phyloP scores from a whole-genome alignment of 2,888 invertebrate species.

The Gnatocerus cornutus region DNA sequence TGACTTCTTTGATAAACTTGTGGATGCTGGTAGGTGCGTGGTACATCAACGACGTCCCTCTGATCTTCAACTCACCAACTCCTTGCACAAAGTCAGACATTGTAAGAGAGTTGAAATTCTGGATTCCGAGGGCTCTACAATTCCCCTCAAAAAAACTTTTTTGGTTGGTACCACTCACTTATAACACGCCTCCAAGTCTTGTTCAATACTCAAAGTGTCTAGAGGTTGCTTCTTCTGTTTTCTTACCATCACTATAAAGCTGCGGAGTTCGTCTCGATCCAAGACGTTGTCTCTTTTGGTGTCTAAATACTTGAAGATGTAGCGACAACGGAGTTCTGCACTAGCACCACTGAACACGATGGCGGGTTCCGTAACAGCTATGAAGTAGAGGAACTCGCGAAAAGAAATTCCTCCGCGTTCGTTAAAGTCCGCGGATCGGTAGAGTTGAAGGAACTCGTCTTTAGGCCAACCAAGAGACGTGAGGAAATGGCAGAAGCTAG shows the following conservation, averaged over 20 bases:
- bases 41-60: slow-evolving; percentile 80
- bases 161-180: slow-evolving; percentile 52
- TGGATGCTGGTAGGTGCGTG: slow-evolving; percentile 73
- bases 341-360: slow-evolving; percentile 78
- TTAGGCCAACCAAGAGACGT: slow-evolving; percentile 74
- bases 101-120: slow-evolving; percentile 66
- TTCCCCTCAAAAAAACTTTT: background rate
- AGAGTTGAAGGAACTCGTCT: slow-evolving; percentile 70
- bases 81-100: slow-evolving; percentile 74
- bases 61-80: slow-evolving; percentile 78
- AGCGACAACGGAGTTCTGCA: slow-evolving; percentile 81
- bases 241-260: slow-evolving; percentile 74
- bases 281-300: slow-evolving; percentile 73
- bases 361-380: slow-evolving; percentile 78
- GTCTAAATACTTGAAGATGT: slow-evolving; percentile 79
- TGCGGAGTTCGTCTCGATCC: slow-evolving; percentile 76
- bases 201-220: slow-evolving; percentile 73
- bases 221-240: slow-evolving; percentile 73
- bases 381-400: slow-evolving; percentile 75
- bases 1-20: slow-evolving; percentile 58
- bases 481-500: slow-evolving; percentile 74
- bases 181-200: slow-evolving; percentile 72
- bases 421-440: slow-evolving; percentile 76
- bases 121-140: slow-evolving; percentile 52
- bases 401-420: slow-evolving; percentile 74